Evolutionary conservation across 2,888 invertebrate species (phyloP), one percentile per base, ranked within the genome.

Genomic region (Gonocerus acuteangulatus): DNA sequence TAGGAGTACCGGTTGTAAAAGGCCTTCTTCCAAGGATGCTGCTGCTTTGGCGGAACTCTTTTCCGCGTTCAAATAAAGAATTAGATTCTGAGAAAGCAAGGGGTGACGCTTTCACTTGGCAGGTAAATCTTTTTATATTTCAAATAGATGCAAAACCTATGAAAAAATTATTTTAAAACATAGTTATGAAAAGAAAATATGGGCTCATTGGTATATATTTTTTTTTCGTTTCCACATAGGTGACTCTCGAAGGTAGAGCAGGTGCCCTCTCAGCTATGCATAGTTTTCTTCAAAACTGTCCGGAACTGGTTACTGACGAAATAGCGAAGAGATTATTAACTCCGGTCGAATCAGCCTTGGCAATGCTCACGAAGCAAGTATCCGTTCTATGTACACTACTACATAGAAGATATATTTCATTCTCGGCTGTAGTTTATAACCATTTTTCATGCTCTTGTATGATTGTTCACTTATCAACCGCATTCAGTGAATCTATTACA

Each of bases 61-160:
- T 99, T 75, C 97, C 99, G 0, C 82, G 96, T 51, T 95, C 95
- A 0, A 85, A 86, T 39, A 96, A 97, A 72, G 99, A 99, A 74
- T 78, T 99, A 15, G 97, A 97, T 73, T 92, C 95, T 0, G 99
- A 99, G 75, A 95, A 95, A 70, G 86, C 91, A 15, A 80, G 97
- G 70, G 89, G 95, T 6, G 97, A 99, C 77, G 91, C 95, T 0
- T 96, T 97, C 73, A 97, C 97, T n/a, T 97, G 97, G 97, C 93
- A 94, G 80, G 87, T 86, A 63, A 75, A 66, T 62, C n/a, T n/a
- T n/a, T n/a, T n/a, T n/a, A n/a, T n/a, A n/a, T n/a, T n/a, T n/a
- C n/a, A n/a, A n/a, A n/a, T n/a, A n/a, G n/a, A n/a, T n/a, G n/a
- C n/a, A n/a, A n/a, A n/a, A n/a, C n/a, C n/a, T n/a, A n/a, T n/a